phyloP scores from a whole-genome alignment of 2,113 vertebrate genomes.

The Dinomys branickii region DNA sequence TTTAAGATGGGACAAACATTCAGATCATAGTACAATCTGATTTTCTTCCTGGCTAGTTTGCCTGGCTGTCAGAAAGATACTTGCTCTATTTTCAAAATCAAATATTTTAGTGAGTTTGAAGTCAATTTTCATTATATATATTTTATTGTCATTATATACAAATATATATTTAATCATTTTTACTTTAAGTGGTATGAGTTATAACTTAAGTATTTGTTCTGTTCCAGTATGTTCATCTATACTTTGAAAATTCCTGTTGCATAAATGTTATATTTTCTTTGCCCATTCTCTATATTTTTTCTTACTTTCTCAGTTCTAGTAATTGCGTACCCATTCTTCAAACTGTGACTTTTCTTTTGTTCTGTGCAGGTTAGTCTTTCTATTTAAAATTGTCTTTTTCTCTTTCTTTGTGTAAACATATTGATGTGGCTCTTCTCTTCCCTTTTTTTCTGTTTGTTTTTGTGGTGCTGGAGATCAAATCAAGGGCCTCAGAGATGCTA shows the following conservation, averaged over 20 bases:
- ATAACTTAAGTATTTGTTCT: slow-evolving; percentile 11
- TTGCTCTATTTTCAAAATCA: slow-evolving; percentile 29
- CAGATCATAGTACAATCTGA: neutral
- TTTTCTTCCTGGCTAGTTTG: neutral
- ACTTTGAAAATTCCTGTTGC: neutral
- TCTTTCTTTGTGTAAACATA: neutral
- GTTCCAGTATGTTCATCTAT: neutral
- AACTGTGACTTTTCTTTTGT: slow-evolving; percentile 28
- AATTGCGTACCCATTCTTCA: neutral
- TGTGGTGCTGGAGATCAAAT: neutral
- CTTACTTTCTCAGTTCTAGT: neutral
- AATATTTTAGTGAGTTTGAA: neutral
- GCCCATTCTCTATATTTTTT: neutral
- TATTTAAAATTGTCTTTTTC: slow-evolving; percentile 7
- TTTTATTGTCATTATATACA: neutral
- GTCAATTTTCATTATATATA: slow-evolving; percentile 5
- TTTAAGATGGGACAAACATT: neutral
- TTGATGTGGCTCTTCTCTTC: neutral
- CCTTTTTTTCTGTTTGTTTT: neutral
- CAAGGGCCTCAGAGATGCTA: neutral
- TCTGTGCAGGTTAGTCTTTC: neutral
- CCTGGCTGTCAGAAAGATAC: neutral
- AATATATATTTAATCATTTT: neutral
- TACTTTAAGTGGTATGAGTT: neutral
- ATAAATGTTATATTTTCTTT: neutral